Percentiles rank a stretch among this genome's conserved stretches.
Conservation (phyloP, 2,113 vertebrate species). For the Myiozetetes cayanensis region DNA sequence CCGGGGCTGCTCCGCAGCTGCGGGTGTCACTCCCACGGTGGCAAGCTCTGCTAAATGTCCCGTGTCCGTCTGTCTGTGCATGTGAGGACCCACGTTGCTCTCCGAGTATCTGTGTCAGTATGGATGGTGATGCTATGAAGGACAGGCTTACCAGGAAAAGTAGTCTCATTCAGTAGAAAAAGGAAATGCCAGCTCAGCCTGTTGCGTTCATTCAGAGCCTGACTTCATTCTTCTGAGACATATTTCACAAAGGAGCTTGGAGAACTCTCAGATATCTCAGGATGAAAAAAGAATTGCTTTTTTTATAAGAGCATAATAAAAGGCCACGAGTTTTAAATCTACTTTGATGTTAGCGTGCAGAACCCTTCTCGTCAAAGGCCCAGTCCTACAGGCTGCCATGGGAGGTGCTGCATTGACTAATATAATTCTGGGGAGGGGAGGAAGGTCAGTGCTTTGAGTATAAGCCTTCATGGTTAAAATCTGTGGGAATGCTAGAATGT, state of each 20-base stretch:
- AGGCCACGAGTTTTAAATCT: background rate
- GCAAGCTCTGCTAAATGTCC: background rate
- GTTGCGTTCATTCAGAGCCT: conserved; percentile 47
- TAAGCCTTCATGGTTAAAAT: background rate
- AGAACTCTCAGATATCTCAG: background rate
- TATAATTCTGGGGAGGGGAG: background rate
- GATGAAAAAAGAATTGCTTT: background rate
- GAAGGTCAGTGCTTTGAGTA: background rate
- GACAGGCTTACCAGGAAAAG: conserved; percentile 16
- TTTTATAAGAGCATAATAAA: background rate
- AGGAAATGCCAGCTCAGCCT: conserved; percentile 35
- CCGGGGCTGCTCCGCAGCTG: conserved; percentile 68
- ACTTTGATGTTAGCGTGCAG: background rate
- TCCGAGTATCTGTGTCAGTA: background rate
- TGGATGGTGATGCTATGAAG: conserved; percentile 5
- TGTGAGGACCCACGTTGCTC: background rate
- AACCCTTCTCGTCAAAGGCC: background rate
- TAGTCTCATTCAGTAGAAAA: conserved; percentile 32
- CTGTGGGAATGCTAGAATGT: background rate
- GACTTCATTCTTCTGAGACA: background rate
- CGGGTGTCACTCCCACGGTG: conserved; percentile 64
- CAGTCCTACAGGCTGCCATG: background rate
- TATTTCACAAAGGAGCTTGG: background rate
- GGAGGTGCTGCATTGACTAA: background rate
- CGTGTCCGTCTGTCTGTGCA: background rate